Conservation (phyloP, 1,140 invertebrate species). For the Hylaeus anthracinus region DNA sequence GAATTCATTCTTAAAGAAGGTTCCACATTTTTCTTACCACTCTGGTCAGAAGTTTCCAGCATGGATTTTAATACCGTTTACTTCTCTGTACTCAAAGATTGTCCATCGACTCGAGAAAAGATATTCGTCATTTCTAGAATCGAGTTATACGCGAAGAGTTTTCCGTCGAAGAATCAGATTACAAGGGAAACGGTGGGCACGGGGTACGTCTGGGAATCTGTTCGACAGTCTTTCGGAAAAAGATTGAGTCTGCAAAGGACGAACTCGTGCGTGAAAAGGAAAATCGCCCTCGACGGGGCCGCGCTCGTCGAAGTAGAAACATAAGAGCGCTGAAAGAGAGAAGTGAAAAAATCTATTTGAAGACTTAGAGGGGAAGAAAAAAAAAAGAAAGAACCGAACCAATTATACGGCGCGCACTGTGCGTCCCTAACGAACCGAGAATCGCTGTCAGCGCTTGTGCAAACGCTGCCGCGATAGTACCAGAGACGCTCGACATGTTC, state of each 20-base stretch:
- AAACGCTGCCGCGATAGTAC: conserved; percentile 25
- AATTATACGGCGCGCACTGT: conserved; percentile 30
- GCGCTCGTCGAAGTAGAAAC: not conserved
- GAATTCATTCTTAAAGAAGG: no score
- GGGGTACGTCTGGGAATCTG: not conserved
- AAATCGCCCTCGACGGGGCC: not conserved
- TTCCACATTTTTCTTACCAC: no score
- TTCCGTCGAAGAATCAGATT: no score
- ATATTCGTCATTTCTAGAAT: no score
- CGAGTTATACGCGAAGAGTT: no score
- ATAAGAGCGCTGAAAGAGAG: not conserved
- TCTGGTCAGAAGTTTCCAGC: no score
- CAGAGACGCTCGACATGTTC: conserved; percentile 18
- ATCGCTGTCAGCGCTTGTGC: conserved; percentile 32
- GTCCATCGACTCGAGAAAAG: no score
- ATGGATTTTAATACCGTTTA: no score
- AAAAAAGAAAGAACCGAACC: conserved; percentile 1
- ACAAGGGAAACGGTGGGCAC: not conserved
- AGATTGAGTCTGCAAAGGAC: not conserved
- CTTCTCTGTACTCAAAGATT: no score
- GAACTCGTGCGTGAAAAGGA: not conserved
- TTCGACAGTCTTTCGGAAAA: not conserved
- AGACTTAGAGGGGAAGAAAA: not conserved
- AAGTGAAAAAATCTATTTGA: conserved; percentile 31
- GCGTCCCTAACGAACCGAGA: conserved; percentile 38